Percentiles rank a stretch among this genome's conserved stretches.
Evolutionary conservation across 2,113 vertebrate genomes (phyloP).

Genomic region (Vulpes lagopus): DNA sequence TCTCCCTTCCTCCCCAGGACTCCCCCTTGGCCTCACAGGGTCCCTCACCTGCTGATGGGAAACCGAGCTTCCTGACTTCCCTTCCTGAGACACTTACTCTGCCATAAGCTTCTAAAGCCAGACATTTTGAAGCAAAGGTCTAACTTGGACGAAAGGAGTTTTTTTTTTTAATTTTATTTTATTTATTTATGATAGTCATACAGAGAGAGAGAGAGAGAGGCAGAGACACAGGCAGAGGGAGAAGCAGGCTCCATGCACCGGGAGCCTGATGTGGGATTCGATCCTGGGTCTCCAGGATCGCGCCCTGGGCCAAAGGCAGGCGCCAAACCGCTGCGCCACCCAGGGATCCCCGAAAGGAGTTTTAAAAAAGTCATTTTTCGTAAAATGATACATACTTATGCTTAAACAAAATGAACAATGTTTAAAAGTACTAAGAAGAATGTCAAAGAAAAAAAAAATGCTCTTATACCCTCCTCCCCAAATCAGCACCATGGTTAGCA

Average conservation of each 20-base stretch:
- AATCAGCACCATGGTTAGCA: background rate
- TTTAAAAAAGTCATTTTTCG: background rate
- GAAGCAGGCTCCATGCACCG: too few species aligned
- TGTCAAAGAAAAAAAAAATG: background rate
- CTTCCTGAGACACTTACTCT: background rate
- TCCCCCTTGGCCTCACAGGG: background rate
- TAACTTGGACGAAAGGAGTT: background rate
- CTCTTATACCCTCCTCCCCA: background rate
- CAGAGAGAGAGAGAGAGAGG: too few species aligned
- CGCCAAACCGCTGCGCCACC: too few species aligned
- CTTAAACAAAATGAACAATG: background rate
- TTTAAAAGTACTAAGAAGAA: background rate
- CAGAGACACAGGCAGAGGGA: too few species aligned
- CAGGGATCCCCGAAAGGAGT: background rate
- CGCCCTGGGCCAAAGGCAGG: too few species aligned
- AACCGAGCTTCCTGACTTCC: too few species aligned
- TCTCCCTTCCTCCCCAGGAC: too few species aligned
- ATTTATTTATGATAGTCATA: too few species aligned
- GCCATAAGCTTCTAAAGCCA: background rate
- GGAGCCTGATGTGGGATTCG: too few species aligned
- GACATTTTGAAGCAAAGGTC: background rate
- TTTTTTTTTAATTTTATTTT: background rate
- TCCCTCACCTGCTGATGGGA: accelerated
- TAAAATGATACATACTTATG: background rate
- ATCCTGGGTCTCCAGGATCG: too few species aligned